phyloP scores from a whole-genome alignment of 1,140 invertebrate genomes.

The Drosophila malerkotliana region DNA sequence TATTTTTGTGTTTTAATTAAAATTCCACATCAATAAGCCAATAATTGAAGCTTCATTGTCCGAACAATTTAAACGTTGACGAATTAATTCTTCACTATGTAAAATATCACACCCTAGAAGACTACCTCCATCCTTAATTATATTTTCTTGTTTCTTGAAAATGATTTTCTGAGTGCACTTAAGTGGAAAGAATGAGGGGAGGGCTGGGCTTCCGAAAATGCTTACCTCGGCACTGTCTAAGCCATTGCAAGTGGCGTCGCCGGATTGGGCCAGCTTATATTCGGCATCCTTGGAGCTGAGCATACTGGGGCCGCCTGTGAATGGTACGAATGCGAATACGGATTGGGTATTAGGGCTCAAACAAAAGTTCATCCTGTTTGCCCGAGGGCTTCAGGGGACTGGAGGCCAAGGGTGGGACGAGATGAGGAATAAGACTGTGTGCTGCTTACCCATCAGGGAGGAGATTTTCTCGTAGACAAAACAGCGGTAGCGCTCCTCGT shows the following conservation, averaged over 20 bases:
- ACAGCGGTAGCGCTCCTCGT: constrained; percentile 96
- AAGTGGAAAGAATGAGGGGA: constrained; percentile 36
- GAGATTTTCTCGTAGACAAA: constrained; percentile 94
- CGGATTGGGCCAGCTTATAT: constrained; percentile 93
- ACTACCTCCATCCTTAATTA: not conserved
- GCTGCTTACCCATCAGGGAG: constrained; percentile 76
- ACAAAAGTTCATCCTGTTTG: constrained; percentile 58
- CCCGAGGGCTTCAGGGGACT: constrained; percentile 30
- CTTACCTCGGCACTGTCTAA: constrained; percentile 88
- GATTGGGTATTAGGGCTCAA: constrained; percentile 37
- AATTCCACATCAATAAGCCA: too few species aligned
- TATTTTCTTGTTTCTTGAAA: constrained; percentile 10
- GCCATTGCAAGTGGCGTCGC: constrained; percentile 94
- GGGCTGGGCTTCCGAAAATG: constrained; percentile 30
- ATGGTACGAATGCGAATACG: constrained; percentile 28
- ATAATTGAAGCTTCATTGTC: too few species aligned
- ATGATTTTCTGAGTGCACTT: constrained; percentile 30
- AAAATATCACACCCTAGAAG: not conserved
- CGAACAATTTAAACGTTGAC: not conserved
- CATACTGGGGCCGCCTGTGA: constrained; percentile 70
- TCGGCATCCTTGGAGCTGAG: constrained; percentile 85
- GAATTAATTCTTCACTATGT: not conserved
- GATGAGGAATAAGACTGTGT: not conserved
- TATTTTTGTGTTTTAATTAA: too few species aligned
- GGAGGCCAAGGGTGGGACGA: constrained; percentile 1